Percentiles rank a stretch among this genome's conserved stretches.
Evolutionary conservation across 1,140 invertebrate species (phyloP).

Genomic region (Zaprionus kolodkinae): DNA sequence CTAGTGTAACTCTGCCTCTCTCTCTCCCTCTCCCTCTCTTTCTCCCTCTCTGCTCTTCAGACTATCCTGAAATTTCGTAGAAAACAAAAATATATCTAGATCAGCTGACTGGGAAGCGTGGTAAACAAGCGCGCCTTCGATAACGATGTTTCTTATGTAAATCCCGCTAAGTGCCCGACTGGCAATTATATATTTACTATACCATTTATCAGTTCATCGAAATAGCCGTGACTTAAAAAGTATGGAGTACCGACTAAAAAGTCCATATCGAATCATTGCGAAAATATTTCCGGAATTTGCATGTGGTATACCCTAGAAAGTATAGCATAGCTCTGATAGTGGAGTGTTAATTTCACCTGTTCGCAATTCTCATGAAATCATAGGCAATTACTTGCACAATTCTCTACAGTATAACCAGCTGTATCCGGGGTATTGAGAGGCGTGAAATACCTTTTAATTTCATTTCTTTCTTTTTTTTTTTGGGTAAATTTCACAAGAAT

Average conservation of each 20-base stretch:
- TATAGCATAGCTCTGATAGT: not conserved
- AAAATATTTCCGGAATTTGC: conserved; percentile 52
- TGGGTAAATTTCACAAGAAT: conserved; percentile 60
- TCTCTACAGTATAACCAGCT: not conserved
- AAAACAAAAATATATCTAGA: not conserved
- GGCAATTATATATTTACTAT: conserved; percentile 32
- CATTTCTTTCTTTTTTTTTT: not conserved
- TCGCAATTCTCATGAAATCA: not conserved
- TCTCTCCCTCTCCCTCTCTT: too few species aligned
- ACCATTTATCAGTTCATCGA: conserved; percentile 36
- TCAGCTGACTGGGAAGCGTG: conserved; percentile 23
- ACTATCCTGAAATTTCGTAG: not conserved
- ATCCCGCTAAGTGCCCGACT: conserved; percentile 24
- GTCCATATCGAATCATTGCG: conserved; percentile 11
- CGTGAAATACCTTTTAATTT: conserved; percentile 19
- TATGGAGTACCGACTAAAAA: conserved; percentile 19
- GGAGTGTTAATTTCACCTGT: not conserved
- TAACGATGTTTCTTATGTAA: conserved; percentile 26
- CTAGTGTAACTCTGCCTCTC: too few species aligned
- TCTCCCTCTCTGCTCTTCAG: too few species aligned
- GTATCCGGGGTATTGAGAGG: not conserved
- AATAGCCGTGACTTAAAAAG: conserved; percentile 44
- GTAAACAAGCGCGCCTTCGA: conserved; percentile 17
- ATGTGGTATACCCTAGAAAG: conserved; percentile 26
- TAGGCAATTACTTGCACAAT: not conserved